phyloP scores from a whole-genome alignment of 2,797 vertebrate genomes.

The Salarias fasciatus region DNA sequence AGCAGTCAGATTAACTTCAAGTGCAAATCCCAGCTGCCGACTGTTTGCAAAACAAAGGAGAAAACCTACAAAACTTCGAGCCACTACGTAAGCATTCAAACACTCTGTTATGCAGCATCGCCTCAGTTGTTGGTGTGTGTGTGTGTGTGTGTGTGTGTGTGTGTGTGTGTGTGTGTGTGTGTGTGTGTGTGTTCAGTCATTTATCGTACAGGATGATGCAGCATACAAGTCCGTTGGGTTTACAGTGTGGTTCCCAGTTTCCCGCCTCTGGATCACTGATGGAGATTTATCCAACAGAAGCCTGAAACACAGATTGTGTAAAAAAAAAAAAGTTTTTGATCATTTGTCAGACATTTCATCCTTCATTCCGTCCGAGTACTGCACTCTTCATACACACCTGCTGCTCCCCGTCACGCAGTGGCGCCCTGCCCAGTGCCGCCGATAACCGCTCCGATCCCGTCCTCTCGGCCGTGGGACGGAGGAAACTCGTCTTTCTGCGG shows the following conservation, averaged over 20 bases:
- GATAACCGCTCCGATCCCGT: constrained; percentile 79
- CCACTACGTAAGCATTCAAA: constrained; percentile 49
- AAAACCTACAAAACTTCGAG: constrained; percentile 43
- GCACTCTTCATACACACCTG: constrained; percentile 70
- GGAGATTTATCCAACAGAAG: constrained; percentile 33
- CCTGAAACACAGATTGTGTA: constrained; percentile 39
- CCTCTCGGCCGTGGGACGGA: constrained; percentile 77
- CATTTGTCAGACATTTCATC: too few relatives aligned
- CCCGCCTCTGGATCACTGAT: constrained; percentile 24
- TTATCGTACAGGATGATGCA: constrained; percentile 39
- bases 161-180: too few relatives aligned
- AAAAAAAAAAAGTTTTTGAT: not conserved
- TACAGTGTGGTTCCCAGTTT: constrained; percentile 35
- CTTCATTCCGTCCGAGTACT: too few relatives aligned
- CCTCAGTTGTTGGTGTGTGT: too few relatives aligned
- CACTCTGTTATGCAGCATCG: constrained; percentile 27
- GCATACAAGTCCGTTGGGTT: constrained; percentile 22
- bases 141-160: too few relatives aligned
- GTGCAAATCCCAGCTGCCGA: constrained; percentile 65
- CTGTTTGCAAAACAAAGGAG: constrained; percentile 37
- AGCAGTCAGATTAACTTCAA: constrained; percentile 67
- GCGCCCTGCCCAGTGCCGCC: constrained; percentile 86
- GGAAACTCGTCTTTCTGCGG: constrained; percentile 79
- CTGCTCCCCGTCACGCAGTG: constrained; percentile 76
- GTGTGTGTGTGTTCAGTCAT: constrained; percentile 16